Base-by-base conservation (phyloP, 2,113 vertebrate species). In the Clinocottus analis region DNA sequence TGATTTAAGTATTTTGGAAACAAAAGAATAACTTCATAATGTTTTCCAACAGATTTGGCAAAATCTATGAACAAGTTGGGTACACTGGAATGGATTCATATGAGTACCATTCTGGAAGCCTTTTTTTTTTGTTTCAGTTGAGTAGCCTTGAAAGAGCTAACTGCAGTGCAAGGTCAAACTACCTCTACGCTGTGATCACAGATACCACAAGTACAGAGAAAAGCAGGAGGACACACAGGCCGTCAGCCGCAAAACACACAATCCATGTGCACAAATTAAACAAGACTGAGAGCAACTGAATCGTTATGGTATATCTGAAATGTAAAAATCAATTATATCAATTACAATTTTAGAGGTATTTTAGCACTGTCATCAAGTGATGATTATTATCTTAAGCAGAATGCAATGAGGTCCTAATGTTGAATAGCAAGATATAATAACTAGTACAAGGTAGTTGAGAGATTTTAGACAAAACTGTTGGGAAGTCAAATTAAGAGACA, bases 121-220 rank as follows among this genome's bases (percentile, higher is more conserved):
- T 77, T 23, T 75, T 37, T 75, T 47, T 16, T 5, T 35, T 53
- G 29, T 59, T 25, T 39, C 55, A 75, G 27, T 63, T 67, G 39
- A 74, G 33, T 59, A 63, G 73, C 64, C n/a, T 72, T 62, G 56
- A 78, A 17, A 43, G 68, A 87, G 75, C 62, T 51, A 41, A 23
- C 51, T 58, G 59, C 56, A 84, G 76, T 58, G 60, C 47, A 88
- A 66, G 27, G 59, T 11, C 49, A 79, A 79, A 79, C 72, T 67
- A 82, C 27, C 17, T 56, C 61, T 65, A 80, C 12, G 45, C 72
- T 63, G 73, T 64, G 58, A 62, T 80, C 68, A 86, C 64, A 81
- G 35, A 72, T 56, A 72, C 39, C 37, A 85, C 75, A 77, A 69
- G 77, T 63, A 49, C 82, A 81, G 69, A 85, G 68, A 72, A 80